Evolutionary conservation across 1,140 invertebrate genomes (phyloP), one percentile per base, ranked within the genome.

Genomic region (Venturia canescens): DNA sequence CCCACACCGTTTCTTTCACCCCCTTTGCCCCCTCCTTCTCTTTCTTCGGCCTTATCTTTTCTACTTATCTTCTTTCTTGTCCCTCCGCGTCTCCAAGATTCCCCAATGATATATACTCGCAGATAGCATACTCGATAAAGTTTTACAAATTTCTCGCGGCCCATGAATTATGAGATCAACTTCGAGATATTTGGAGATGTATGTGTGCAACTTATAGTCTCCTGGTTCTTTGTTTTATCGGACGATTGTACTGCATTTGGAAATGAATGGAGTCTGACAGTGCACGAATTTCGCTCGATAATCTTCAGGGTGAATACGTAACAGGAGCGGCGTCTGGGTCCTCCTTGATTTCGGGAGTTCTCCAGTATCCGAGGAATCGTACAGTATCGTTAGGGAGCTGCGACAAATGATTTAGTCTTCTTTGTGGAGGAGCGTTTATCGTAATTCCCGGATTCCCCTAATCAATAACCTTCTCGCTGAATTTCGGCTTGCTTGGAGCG

Each of bases 131-230:
- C 26, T 26, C 60, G 75, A 77, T 66, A 77, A 77, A 77, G 75
- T 77, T 77, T 77, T 77, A 66, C 75, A 77, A 77, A 77, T 77
- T 77, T 21, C 31, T 44, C 34, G 31, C 31, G 31, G 75, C 66
- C 34, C 75, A 77, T 77, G 29, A 77, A 77, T 77, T 77, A 77
- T 66, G 60, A 66, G 75, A 77, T 77, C 38, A 44, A 9, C 38
- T 44, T 63, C 53, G 9, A 53, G 74, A 23, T 16, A 50, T 26
- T 13, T 48, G 16, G 70, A 1, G 21, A n/a, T 27, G 21, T 27
- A 26, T 27, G 60, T 26, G 70, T 16, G 18, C 21, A 72, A 21
- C 27, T 50, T 72, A 72, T 72, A 11, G 48, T 26, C 70, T 26
- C 21, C 34, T 6, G 9, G 23, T 29, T 29, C 26, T 57, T 57